Evolutionary conservation across 1,140 invertebrate genomes (phyloP).

Genomic region (Pseudomyrmex flavicornis): DNA sequence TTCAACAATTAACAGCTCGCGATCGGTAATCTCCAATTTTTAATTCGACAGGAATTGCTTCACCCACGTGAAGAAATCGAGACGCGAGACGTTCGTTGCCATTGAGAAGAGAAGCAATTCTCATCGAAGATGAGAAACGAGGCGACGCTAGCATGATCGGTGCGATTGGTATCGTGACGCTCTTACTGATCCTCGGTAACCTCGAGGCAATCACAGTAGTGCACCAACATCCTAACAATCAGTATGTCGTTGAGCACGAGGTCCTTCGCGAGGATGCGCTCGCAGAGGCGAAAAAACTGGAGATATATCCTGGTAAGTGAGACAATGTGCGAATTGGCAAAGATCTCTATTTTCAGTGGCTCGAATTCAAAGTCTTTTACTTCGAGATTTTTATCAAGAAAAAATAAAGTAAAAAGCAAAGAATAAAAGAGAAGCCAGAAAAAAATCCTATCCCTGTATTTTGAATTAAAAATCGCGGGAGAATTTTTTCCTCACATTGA

Average conservation of each 20-base stretch:
- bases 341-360: background rate
- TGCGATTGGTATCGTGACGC: conserved; percentile 67
- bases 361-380: background rate
- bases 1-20: no score
- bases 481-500: no score
- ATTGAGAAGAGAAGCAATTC: conserved; percentile 19
- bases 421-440: no score
- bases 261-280: conserved; percentile 79
- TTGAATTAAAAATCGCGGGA: no score
- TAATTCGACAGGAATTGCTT: conserved; percentile 17
- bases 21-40: background rate
- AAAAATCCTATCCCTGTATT: no score
- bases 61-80: background rate
- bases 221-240: conserved; percentile 78
- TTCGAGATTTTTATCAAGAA: background rate
- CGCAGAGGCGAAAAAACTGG: conserved; percentile 76
- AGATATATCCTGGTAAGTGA: conserved; percentile 78
- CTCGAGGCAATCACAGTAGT: conserved; percentile 79
- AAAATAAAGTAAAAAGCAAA: background rate
- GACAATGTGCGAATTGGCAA: background rate
- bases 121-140: conserved; percentile 72
- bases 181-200: conserved; percentile 74
- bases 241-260: conserved; percentile 80
- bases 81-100: background rate
- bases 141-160: conserved; percentile 79